Evolutionary conservation across 2,888 invertebrate genomes (phyloP).

Genomic region (Drosophila helvetica): DNA sequence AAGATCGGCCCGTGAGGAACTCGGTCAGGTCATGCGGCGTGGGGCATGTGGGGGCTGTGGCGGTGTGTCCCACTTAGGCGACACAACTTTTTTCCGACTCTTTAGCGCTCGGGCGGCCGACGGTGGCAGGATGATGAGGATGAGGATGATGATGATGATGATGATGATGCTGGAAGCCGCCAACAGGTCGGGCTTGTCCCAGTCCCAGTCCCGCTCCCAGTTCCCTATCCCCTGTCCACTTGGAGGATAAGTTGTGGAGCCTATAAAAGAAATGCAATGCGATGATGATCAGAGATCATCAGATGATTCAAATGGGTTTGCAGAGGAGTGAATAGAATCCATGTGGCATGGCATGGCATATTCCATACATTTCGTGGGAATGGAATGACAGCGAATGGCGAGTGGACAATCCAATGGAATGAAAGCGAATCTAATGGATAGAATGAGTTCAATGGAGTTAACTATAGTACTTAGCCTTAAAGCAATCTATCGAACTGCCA

Average conservation of each 20-base stretch:
- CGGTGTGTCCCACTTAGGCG: slow-evolving; percentile 27
- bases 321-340: too few species aligned
- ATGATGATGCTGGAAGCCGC: slow-evolving; percentile 2
- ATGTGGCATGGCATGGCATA: too few species aligned
- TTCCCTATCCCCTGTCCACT: too few species aligned
- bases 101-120: background rate
- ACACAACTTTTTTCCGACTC: slow-evolving; percentile 2
- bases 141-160: slow-evolving; percentile 9
- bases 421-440: background rate
- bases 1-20: slow-evolving; percentile 17
- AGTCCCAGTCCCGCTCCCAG: background rate
- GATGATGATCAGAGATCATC: background rate
- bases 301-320: background rate
- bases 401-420: background rate
- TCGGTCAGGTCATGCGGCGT: slow-evolving; percentile 29
- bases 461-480: too few species aligned
- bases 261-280: too few species aligned
- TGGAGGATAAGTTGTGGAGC: background rate
- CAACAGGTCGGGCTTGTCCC: slow-evolving; percentile 29
- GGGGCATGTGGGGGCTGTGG: background rate
- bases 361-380: too few species aligned
- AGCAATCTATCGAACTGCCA: background rate
- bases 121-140: background rate
- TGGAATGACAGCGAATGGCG: too few species aligned
- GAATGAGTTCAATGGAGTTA: background rate